Evolutionary conservation across 2,113 vertebrate species (phyloP), one percentile per base, ranked within the genome.

Genomic region (Hydrolagus affinis): DNA sequence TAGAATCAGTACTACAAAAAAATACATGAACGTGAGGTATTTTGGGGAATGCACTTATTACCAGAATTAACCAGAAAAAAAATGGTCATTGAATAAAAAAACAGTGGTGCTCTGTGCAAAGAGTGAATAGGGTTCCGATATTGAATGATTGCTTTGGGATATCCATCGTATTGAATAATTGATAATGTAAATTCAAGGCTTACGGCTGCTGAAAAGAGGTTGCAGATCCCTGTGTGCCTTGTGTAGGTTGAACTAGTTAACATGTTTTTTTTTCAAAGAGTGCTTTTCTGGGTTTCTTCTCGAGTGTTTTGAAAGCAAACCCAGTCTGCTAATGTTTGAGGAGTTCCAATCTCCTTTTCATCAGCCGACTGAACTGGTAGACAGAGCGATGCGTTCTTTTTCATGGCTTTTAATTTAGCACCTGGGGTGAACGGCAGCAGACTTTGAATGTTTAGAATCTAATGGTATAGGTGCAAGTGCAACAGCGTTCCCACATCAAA

Each of bases 141-240:
- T 19, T 30, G 66, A 62, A 66, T 19, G 28, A 83, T 66, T 28
- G 78, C 60, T 83, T 66, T 66, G 62, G 62, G 78, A 83, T 66
- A 19, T 83, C 66, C 78, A 83, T 83, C 78, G 32, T 68, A 32
- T 66, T 83, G 62, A 64, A 64, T 75, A 66, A 83, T 83, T 68
- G 78, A 32, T 83, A 66, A 68, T 83, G 15, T 19, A 66, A 14
- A 10, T 83, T 30, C 28, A 83, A 68, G 25, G 23, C 62, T 59
- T 11, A 56, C 64, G 78, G 78, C 60, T 21, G 32, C 23, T 64
- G 78, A 83, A 83, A 83, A 32, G 78, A 83, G 78, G 78, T 83
- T 83, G 10, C 25, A 28, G 60, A 17, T 66, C 32, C 78, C 62
- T 32, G 28, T 66, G 25, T 66, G 62, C 11, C 17, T 66, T 66